Conservation (phyloP, 2,888 invertebrate genomes). For the Globia sparganii region DNA sequence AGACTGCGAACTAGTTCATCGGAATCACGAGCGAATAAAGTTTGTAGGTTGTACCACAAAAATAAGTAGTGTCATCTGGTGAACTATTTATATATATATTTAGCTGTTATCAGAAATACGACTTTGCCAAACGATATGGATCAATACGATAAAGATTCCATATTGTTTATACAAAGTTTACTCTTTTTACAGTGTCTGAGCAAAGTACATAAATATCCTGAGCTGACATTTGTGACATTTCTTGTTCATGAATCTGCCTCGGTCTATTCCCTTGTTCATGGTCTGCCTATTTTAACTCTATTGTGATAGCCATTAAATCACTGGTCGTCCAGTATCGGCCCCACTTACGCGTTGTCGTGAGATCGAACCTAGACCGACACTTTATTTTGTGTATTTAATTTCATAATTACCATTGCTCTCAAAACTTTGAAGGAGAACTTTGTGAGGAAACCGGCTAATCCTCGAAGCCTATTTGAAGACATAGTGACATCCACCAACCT, state of each 20-base stretch:
- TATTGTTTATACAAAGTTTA: not conserved
- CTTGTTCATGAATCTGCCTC: not conserved
- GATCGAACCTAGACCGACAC: not conserved
- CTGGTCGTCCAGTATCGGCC: no score
- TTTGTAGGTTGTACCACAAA: not conserved
- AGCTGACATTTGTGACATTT: not conserved
- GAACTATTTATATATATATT: slow-evolving; percentile 6
- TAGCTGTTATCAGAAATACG: not conserved
- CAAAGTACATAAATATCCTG: not conserved
- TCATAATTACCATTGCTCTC: not conserved
- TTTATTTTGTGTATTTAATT: not conserved
- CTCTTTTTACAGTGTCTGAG: not conserved
- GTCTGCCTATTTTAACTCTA: no score
- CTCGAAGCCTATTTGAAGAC: not conserved
- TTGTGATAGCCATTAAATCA: no score
- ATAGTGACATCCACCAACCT: not conserved
- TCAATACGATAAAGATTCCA: not conserved
- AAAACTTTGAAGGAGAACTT: not conserved
- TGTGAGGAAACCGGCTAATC: not conserved
- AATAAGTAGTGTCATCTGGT: slow-evolving; percentile 28
- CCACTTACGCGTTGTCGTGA: no score
- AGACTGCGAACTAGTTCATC: slow-evolving; percentile 42
- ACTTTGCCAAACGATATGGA: not conserved
- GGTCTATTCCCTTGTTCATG: no score
- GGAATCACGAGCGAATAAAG: slow-evolving; percentile 43